A percentile compares a stretch with the other conserved stretches of the same genome.
Conservation (phyloP, 2,797 vertebrate genomes). For the Pangasius djambal region DNA sequence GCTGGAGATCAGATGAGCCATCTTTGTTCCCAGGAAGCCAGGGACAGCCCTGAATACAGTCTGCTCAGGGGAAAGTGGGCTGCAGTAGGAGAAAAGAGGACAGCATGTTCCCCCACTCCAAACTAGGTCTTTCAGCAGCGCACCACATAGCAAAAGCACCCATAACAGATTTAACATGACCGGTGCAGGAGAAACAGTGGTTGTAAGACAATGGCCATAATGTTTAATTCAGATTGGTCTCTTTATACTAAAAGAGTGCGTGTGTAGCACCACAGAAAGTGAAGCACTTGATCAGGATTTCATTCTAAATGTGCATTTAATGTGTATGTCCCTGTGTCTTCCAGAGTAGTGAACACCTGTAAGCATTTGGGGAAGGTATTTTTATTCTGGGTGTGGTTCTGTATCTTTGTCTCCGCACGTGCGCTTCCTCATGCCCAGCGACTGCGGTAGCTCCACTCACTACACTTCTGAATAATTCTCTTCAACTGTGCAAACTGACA, state of each 20-base stretch:
- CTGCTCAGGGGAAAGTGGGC: conserved; percentile 4
- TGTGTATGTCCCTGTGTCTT: not conserved
- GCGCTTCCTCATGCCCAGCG: conserved; percentile 25
- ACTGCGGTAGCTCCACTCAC: conserved; percentile 28
- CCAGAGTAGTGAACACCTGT: conserved; percentile 7
- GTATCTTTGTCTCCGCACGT: conserved; percentile 16
- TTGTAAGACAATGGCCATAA: not conserved
- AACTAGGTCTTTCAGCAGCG: conserved; percentile 14
- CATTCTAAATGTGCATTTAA: not conserved
- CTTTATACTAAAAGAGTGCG: not conserved
- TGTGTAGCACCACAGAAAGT: not conserved
- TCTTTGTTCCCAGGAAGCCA: conserved; percentile 24
- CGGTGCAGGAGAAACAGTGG: not conserved
- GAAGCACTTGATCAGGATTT: not conserved
- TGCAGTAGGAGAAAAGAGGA: conserved; percentile 33
- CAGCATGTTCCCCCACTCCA: conserved; percentile 22
- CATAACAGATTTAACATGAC: not conserved
- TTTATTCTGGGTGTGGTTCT: conserved; percentile 30
- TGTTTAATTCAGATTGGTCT: not conserved
- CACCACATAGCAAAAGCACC: not conserved
- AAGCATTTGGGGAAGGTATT: conserved; percentile 21
- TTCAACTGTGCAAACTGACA: conserved; percentile 33
- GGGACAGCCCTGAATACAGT: not conserved
- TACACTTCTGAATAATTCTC: conserved; percentile 47
- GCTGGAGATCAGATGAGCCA: not conserved